phyloP scores from a whole-genome alignment of 2,797 vertebrate genomes.

The Numenius phaeopus region DNA sequence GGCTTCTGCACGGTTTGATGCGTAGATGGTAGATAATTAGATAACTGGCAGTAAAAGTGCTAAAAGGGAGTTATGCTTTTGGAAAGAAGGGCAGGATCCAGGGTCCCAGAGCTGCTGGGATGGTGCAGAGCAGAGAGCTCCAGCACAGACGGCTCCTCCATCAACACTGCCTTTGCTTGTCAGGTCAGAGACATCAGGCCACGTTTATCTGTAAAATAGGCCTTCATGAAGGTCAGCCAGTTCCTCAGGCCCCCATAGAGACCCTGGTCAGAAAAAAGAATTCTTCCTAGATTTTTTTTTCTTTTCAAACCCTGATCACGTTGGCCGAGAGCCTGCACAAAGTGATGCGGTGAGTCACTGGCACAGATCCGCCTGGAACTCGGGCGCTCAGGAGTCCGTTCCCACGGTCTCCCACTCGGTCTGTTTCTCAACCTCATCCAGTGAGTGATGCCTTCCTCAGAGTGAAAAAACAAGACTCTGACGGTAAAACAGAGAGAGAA shows the following conservation, averaged over 20 bases:
- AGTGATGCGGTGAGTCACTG: conserved; percentile 30
- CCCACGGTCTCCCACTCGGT: conserved; percentile 33
- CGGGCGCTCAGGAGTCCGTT: not conserved
- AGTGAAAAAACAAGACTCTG: not conserved
- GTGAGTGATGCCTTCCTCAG: not conserved
- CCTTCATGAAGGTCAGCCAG: not conserved
- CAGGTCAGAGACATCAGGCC: accelerated
- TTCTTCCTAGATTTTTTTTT: not conserved
- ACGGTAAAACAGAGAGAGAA: not conserved
- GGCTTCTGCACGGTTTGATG: not conserved
- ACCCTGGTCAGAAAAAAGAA: not conserved
- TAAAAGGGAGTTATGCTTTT: not conserved
- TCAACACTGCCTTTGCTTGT: accelerated
- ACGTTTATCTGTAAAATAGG: accelerated
- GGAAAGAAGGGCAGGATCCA: not conserved
- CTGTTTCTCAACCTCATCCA: conserved; percentile 27
- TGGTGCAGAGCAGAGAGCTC: not conserved
- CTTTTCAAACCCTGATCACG: not conserved
- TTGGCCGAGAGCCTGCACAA: not conserved
- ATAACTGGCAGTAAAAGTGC: not conserved
- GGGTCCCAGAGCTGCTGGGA: not conserved
- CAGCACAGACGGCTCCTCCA: not conserved
- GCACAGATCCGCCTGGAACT: not conserved
- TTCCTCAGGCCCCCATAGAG: not conserved
- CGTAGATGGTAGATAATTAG: not conserved